Evolutionary conservation across 2,797 vertebrate species (phyloP), one percentile per base, ranked within the genome.

Genomic region (Benthosema pterotum): DNA sequence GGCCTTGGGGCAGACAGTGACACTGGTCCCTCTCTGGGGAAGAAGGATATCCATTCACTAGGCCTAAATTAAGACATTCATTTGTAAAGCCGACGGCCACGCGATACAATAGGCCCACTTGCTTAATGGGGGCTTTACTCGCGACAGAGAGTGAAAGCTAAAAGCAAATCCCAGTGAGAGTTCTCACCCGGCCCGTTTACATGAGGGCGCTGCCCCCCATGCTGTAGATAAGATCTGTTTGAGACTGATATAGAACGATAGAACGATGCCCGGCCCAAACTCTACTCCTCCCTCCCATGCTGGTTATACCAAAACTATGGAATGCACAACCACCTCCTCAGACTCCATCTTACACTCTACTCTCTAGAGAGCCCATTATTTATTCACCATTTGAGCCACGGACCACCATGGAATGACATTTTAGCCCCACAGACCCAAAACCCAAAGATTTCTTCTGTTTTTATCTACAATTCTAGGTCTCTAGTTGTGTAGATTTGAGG

Each of bases 131-230:
- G 2, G 3, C 3, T 5, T 25, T 25, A 25, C 3, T 25, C 3
- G 3, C 38, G 43, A 42, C 62, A 45, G 11, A 11, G 17, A 80
- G 67, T 57, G 57, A 86, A 82, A 77, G 82, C 79, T n/a, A 83
- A 85, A 83, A 25, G 22, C 65, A 84, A 78, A 76, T 82, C 65
- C 65, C 46, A 65, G 74, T 74, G 42, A 62, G 54, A 4, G 0
- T 58, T 82, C 82, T 80, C 71, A 74, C 79, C 78, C 83, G 1
- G 9, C 45, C 60, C 22, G 16, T 87, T 82, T 73, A 80, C 76
- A 82, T 65, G 71, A 69, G 83, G 84, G 74, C 72, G 59, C 66
- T 62, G 22, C 42, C 46, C 28, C 15, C 46, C 11, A 3, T 3
- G 22, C 4, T 12, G 22, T 17, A n/a, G 86, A 88, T 87, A 70